Conservation (phyloP, 2,113 vertebrate genomes). For the Catharus fuscescens region DNA sequence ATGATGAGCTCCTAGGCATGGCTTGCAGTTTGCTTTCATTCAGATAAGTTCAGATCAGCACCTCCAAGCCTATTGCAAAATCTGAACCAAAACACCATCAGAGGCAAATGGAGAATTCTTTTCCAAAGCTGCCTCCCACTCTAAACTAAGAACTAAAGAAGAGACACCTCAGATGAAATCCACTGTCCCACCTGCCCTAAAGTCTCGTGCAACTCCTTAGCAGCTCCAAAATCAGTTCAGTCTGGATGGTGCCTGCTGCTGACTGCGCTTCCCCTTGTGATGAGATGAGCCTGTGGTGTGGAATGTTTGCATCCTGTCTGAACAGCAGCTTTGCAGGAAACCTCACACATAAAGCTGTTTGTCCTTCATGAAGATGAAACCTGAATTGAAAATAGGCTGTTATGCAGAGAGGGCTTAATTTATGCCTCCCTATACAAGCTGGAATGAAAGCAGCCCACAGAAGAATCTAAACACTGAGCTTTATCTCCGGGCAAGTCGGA, state of each 20-base stretch:
- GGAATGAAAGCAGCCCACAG: not conserved
- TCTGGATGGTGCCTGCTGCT: not conserved
- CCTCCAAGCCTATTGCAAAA: not conserved
- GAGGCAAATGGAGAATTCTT: not conserved
- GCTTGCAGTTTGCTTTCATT: not conserved
- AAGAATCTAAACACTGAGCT: not conserved
- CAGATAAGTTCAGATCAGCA: not conserved
- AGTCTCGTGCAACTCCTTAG: not conserved
- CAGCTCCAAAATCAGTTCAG: not conserved
- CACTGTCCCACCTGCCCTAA: not conserved
- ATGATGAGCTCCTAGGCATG: not conserved
- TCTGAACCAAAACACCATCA: not conserved
- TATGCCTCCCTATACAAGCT: not conserved
- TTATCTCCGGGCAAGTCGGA: not conserved
- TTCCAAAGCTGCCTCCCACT: not conserved
- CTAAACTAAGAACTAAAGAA: not conserved
- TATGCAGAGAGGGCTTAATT: not conserved
- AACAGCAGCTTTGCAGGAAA: not conserved
- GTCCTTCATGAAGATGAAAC: not conserved
- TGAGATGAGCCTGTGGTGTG: not conserved
- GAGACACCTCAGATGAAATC: not conserved
- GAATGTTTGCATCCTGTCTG: not conserved
- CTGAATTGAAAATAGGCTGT: not conserved
- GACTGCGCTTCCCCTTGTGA: fast-evolving
- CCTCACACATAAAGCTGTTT: not conserved